These are phyloP conservation scores for Oncorhynchus clarkii DNA, from an alignment of 2,113 vertebrate species.

Conservation along the genomic window DNA sequence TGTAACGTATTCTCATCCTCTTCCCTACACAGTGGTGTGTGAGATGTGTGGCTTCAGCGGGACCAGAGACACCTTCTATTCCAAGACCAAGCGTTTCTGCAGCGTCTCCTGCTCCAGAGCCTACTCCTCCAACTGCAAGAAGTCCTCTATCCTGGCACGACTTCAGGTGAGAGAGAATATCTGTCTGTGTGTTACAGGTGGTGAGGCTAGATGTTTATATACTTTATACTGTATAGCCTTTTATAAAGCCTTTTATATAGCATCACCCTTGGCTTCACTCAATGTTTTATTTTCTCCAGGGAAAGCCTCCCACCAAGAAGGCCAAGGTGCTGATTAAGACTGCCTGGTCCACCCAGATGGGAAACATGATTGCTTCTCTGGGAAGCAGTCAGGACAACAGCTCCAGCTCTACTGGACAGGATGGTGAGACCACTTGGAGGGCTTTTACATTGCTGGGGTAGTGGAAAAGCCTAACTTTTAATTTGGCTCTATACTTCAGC, in stretches of 20 bases:
- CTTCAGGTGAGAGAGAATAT: constrained; percentile 75
- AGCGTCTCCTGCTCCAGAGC: constrained; percentile 89
- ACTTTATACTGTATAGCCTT: background rate
- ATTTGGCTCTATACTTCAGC: background rate
- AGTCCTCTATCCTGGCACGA: constrained; percentile 86
- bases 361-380: constrained; percentile 74
- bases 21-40: constrained; percentile 77
- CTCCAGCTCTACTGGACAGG: constrained; percentile 66
- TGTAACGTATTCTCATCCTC: background rate
- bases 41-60: constrained; percentile 92
- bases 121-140: constrained; percentile 95
- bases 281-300: constrained; percentile 59
- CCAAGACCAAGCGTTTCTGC: constrained; percentile 95
- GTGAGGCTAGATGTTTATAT: no score
- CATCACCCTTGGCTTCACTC: background rate
- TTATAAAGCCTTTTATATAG: background rate
- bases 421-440: constrained; percentile 71
- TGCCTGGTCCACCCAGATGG: constrained; percentile 77
- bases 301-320: constrained; percentile 86
- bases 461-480: background rate
- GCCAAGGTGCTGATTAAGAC: constrained; percentile 85
- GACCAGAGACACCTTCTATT: constrained; percentile 83
- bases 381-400: constrained; percentile 73
- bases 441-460: no score
- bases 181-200: constrained; percentile 8